Evolutionary conservation across 2,797 vertebrate genomes (phyloP).

Genomic region (Calcarius lapponicus): DNA sequence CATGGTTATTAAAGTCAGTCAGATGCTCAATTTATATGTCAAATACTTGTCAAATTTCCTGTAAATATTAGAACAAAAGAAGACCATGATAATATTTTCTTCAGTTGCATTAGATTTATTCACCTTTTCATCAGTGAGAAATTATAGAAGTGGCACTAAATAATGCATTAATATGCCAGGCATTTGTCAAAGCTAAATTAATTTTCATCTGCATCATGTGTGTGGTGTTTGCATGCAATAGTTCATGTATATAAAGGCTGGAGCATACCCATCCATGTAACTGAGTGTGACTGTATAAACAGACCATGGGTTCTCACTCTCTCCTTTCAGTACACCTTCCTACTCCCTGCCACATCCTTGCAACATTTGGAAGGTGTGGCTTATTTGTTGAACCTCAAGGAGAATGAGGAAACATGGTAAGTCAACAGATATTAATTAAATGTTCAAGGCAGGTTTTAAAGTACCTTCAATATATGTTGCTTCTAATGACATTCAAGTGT

Average conservation of each 20-base stretch:
- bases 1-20: conserved; percentile 97
- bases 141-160: conserved; percentile 66
- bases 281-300: neutral
- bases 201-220: neutral
- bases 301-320: neutral
- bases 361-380: neutral
- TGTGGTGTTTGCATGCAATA: neutral
- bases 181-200: conserved; percentile 47
- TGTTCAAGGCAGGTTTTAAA: conserved; percentile 54
- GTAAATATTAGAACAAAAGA: conserved; percentile 77
- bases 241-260: neutral
- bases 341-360: neutral
- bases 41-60: conserved; percentile 88
- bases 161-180: conserved; percentile 58
- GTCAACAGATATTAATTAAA: conserved; percentile 59
- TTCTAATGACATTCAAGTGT: conserved; percentile 49
- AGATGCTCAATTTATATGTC: conserved; percentile 95
- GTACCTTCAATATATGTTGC: conserved; percentile 27
- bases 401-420: conserved; percentile 27
- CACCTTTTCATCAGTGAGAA: conserved; percentile 60
- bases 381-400: neutral
- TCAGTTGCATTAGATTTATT: conserved; percentile 60
- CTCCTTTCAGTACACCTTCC: neutral
- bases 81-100: conserved; percentile 57
- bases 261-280: neutral